phyloP scores from a whole-genome alignment of 2,113 vertebrate species.

The Saccopteryx bilineata region DNA sequence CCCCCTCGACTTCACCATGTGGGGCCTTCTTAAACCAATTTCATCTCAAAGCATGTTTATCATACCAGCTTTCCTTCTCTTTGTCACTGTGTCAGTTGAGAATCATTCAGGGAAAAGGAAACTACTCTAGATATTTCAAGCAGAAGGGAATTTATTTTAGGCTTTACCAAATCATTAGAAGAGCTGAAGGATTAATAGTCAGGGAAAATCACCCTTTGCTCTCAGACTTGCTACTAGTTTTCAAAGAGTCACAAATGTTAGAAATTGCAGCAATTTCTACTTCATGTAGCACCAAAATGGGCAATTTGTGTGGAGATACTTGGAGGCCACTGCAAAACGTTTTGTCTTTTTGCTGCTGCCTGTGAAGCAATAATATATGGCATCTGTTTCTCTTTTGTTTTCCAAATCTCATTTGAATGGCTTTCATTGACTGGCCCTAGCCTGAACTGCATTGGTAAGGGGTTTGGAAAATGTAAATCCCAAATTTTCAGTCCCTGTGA shows the following conservation, averaged over 20 bases:
- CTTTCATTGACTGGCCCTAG: background rate
- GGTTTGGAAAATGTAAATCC: background rate
- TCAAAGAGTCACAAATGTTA: background rate
- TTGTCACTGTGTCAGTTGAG: background rate
- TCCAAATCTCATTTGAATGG: background rate
- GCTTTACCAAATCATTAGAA: background rate
- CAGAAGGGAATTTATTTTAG: background rate
- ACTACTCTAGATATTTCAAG: slow-evolving; percentile 14
- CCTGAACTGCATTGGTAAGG: background rate
- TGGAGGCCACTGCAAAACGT: background rate
- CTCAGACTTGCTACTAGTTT: background rate
- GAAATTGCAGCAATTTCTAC: background rate
- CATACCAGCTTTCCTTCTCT: background rate
- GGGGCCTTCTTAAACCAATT: background rate
- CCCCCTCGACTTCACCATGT: background rate
- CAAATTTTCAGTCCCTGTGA: background rate
- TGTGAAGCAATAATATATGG: background rate
- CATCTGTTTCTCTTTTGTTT: slow-evolving; percentile 10
- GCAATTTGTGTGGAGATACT: background rate
- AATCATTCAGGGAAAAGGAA: background rate
- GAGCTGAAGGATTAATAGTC: background rate
- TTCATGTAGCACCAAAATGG: too few species aligned
- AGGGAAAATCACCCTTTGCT: background rate
- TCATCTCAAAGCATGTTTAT: background rate
- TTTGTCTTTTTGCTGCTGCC: background rate